Conservation (phyloP, 1,140 invertebrate species). For the Nasonia longicornis region DNA sequence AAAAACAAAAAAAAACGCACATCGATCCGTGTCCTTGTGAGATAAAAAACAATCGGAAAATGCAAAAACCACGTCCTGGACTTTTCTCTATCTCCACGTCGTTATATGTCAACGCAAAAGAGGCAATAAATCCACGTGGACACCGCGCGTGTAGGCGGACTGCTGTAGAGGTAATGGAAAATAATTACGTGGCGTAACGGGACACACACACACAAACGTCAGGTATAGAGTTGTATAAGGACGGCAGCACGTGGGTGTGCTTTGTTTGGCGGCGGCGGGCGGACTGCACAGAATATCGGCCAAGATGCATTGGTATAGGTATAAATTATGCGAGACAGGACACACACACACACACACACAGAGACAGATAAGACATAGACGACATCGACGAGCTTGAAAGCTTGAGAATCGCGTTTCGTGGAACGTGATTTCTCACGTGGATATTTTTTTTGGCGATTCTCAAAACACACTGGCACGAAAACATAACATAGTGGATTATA, state of each 20-base stretch:
- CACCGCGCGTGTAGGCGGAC: background rate
- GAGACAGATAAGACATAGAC: background rate
- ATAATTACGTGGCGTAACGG: constrained; percentile 12
- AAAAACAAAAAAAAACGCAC: background rate
- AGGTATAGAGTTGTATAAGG: background rate
- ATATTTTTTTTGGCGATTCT: constrained; percentile 2
- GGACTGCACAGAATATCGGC: constrained; percentile 36
- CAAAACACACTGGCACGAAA: constrained; percentile 10
- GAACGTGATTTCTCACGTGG: background rate
- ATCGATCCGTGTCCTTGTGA: background rate
- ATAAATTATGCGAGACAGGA: constrained; percentile 40
- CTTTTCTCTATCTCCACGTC: background rate
- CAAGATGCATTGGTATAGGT: constrained; percentile 38
- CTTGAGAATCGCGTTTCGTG: constrained; percentile 28
- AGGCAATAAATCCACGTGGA: background rate
- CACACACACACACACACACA: constrained; percentile 12
- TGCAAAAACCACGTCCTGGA: background rate
- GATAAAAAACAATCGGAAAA: constrained; percentile 6
- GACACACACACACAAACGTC: constrained; percentile 12
- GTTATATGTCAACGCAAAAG: background rate
- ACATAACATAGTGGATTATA: background rate
- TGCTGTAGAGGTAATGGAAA: constrained; percentile 26
- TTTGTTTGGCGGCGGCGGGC: background rate
- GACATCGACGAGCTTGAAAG: constrained; percentile 43
- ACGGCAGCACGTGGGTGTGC: background rate